Evolutionary conservation across 2,797 vertebrate species (phyloP).

Genomic region (Hippopotamyrus pictus): DNA sequence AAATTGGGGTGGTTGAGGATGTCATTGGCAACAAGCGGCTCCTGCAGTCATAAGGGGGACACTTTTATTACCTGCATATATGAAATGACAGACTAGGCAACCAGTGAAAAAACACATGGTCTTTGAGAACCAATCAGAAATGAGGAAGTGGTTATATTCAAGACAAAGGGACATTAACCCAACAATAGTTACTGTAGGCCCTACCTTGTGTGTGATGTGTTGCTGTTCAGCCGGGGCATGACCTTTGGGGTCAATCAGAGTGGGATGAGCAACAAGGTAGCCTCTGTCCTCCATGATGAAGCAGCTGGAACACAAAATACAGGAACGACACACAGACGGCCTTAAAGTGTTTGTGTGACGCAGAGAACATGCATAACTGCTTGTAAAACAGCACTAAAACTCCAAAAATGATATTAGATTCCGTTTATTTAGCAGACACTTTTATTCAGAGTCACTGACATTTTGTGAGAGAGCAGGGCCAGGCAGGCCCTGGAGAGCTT

Average conservation of each 20-base stretch:
- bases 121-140: not conserved
- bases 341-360: not conserved
- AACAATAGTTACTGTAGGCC: not conserved
- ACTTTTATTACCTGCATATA: not conserved
- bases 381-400: not conserved
- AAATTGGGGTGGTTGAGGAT: slow-evolving; percentile 98
- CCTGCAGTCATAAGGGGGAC: slow-evolving; percentile 51
- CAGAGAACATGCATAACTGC: not conserved
- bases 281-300: slow-evolving; percentile 99
- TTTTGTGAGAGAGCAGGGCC: not conserved
- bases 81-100: not conserved
- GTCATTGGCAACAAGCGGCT: slow-evolving; percentile 94
- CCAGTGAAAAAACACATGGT: not conserved
- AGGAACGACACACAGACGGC: not conserved
- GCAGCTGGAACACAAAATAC: slow-evolving; percentile 58
- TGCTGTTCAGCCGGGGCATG: slow-evolving; percentile 95
- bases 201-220: slow-evolving; percentile 97
- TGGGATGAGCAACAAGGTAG: slow-evolving; percentile 93
- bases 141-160: not conserved
- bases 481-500: not conserved
- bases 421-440: not conserved
- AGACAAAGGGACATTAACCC: not conserved
- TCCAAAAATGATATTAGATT: not conserved
- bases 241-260: slow-evolving; percentile 95
- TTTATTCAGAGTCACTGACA: not conserved